These are phyloP conservation scores for Hephaestus fuliginosus DNA, from an alignment of 2,797 vertebrate genomes.

Conservation along the genomic window DNA sequence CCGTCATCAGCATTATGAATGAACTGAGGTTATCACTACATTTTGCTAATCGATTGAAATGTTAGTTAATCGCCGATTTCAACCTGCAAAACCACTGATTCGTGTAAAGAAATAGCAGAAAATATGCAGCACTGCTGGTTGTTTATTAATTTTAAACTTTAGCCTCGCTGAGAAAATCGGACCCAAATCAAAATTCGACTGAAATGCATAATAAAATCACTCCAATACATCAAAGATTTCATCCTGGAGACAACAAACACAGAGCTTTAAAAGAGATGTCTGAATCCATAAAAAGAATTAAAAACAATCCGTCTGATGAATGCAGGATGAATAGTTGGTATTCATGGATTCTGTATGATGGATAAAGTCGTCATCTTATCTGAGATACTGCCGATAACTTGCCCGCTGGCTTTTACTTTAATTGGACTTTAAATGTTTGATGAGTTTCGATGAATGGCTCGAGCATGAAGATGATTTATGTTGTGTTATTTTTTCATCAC, in stretches of 20 bases:
- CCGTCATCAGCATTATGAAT: neutral
- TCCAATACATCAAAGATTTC: neutral
- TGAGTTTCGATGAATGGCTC: constrained; percentile 24
- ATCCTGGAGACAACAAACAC: neutral
- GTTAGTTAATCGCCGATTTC: neutral
- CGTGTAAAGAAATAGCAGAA: neutral
- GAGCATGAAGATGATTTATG: neutral
- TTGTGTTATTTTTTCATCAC: neutral
- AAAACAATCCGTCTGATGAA: neutral
- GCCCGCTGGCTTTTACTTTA: neutral
- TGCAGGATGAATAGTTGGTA: neutral
- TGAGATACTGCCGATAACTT: neutral
- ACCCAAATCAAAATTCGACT: neutral
- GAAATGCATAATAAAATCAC: neutral
- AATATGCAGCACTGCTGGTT: neutral
- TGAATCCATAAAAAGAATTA: neutral
- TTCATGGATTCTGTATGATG: neutral
- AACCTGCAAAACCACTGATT: neutral
- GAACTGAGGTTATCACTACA: neutral
- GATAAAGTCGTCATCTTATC: constrained; percentile 1
- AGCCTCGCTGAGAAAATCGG: neutral
- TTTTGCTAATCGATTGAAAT: neutral
- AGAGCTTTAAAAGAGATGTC: neutral
- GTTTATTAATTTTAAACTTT: neutral
- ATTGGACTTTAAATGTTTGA: neutral